phyloP scores from a whole-genome alignment of 2,797 vertebrate genomes.

The Pseudopleuronectes americanus region DNA sequence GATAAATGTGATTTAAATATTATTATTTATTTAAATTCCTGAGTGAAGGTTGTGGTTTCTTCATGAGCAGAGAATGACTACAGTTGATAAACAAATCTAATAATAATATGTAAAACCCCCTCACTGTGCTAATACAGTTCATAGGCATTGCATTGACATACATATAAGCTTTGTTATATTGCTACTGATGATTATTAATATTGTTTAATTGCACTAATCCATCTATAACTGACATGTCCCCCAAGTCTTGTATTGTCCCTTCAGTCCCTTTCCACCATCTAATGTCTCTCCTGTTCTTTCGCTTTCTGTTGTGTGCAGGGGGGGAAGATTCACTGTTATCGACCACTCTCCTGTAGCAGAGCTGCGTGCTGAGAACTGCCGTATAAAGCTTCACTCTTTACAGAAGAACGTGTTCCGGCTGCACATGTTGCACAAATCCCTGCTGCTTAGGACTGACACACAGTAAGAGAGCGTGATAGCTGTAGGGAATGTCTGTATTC shows the following conservation, averaged over 20 bases:
- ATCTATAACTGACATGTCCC: too few relatives aligned
- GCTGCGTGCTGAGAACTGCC: constrained; percentile 91
- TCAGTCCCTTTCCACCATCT: neutral
- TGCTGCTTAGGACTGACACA: constrained; percentile 91
- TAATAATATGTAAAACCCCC: too few relatives aligned
- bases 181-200: too few relatives aligned
- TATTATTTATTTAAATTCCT: too few relatives aligned
- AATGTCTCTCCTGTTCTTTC: constrained; percentile 4
- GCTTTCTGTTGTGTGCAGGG: constrained; percentile 62
- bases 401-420: constrained; percentile 94
- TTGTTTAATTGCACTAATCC: too few relatives aligned
- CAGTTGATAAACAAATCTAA: too few relatives aligned
- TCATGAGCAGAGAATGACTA: too few relatives aligned
- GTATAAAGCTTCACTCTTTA: constrained; percentile 90
- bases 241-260: constrained; percentile 4
- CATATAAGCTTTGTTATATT: too few relatives aligned
- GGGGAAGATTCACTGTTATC: constrained; percentile 91
- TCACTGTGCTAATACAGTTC: too few relatives aligned
- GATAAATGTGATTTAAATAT: too few relatives aligned
- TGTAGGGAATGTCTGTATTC: neutral
- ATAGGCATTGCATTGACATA: too few relatives aligned
- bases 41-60: too few relatives aligned
- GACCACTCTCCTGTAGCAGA: constrained; percentile 90
- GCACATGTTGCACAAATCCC: constrained; percentile 83
- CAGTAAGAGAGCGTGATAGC: constrained; percentile 84